Evolutionary conservation across 35 echinoderm and acorn worm genomes (phyloP).

Genomic region (Acanthaster planci): DNA sequence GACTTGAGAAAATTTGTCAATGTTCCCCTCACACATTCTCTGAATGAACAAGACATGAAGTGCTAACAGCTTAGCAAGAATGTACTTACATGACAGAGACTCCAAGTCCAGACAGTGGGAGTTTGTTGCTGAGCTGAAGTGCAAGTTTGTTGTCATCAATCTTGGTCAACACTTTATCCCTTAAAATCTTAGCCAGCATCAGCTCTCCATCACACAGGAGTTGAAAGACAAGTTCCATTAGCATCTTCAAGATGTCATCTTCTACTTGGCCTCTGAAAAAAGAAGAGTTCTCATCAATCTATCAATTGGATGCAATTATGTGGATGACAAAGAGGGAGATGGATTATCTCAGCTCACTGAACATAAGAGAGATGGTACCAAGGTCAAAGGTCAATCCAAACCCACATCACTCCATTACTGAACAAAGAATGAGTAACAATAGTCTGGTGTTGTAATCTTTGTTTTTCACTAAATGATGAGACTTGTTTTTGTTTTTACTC

Average conservation of each 20-base stretch:
- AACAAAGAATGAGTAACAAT: too few relatives aligned
- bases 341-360: not conserved
- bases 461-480: not conserved
- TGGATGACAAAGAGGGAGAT: not conserved
- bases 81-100: constrained; percentile 78
- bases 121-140: constrained; percentile 49
- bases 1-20: too few relatives aligned
- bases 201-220: constrained; percentile 93
- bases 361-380: too few relatives aligned
- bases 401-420: too few relatives aligned
- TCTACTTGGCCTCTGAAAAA: constrained; percentile 82
- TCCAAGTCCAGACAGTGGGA: constrained; percentile 53
- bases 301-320: too few relatives aligned
- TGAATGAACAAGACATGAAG: too few relatives aligned
- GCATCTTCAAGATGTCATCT: constrained; percentile 88
- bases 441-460: not conserved
- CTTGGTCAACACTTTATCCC: constrained; percentile 83
- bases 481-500: too few relatives aligned
- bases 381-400: too few relatives aligned
- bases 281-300: not conserved
- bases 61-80: too few relatives aligned
- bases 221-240: constrained; percentile 97
- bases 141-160: constrained; percentile 91
- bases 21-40: too few relatives aligned
- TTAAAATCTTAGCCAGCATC: constrained; percentile 84